Conservation (phyloP, 1,140 invertebrate species). For the Melipona quadrifasciata region DNA sequence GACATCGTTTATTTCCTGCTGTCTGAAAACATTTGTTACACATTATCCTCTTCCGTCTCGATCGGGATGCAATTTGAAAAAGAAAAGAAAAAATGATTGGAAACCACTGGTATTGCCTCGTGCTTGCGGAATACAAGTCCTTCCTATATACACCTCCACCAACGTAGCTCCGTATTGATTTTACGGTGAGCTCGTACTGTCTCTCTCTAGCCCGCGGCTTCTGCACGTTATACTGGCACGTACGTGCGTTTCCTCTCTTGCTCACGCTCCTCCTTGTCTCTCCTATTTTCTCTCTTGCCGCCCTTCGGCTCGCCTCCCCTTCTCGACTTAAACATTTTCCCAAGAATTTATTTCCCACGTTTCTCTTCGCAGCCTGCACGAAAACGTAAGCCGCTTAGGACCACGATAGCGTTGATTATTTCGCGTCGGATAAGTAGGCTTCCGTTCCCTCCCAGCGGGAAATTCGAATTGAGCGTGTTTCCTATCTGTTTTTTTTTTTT, state of each 20-base stretch:
- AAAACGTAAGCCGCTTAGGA: not conserved
- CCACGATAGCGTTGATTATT: not conserved
- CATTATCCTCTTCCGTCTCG: not conserved
- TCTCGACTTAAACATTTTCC: constrained; percentile 10
- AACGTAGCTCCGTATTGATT: constrained; percentile 65
- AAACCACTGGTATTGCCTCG: constrained; percentile 52
- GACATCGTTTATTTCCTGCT: not conserved
- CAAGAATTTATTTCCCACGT: constrained; percentile 20
- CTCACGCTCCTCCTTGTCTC: not conserved
- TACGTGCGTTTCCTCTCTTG: constrained; percentile 48
- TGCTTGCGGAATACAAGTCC: constrained; percentile 54
- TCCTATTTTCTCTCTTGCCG: constrained; percentile 42
- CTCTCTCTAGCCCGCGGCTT: constrained; percentile 10
- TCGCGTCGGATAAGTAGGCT: not conserved
- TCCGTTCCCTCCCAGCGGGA: not conserved
- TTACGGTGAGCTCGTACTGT: constrained; percentile 57
- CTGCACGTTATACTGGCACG: constrained; percentile 26
- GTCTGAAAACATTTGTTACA: not conserved
- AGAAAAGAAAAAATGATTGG: constrained; percentile 28
- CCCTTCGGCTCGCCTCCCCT: constrained; percentile 49
- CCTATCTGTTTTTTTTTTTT: not conserved
- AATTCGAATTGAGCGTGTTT: not conserved
- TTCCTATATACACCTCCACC: constrained; percentile 61
- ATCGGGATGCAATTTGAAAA: not conserved
- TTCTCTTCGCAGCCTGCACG: not conserved